These are phyloP conservation scores for Gibbula magus DNA, from an alignment of 2,888 invertebrate species.

Conservation along the genomic window DNA sequence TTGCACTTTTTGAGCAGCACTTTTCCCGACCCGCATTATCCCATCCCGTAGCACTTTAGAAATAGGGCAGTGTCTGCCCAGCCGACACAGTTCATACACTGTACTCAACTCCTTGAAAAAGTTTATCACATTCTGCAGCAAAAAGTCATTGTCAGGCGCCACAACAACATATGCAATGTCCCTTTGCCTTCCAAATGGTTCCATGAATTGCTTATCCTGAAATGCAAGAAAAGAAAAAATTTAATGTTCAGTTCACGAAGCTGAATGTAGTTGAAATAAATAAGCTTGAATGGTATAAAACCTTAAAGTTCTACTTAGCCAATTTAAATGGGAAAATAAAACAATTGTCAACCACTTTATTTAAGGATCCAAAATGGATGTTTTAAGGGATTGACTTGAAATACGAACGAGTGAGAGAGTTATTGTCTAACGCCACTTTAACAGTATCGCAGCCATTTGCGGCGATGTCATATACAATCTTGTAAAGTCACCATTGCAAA, in stretches of 20 bases:
- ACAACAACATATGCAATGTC: constrained; percentile 97
- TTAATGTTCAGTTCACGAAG: background rate
- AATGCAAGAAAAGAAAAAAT: constrained; percentile 34
- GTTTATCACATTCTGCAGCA: constrained; percentile 85
- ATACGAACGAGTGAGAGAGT: too few species aligned
- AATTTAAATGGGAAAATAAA: too few species aligned
- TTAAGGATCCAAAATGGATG: too few species aligned
- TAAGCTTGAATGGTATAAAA: too few species aligned
- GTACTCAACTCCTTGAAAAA: constrained; percentile 95
- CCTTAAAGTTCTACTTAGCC: too few species aligned
- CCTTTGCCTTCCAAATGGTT: constrained; percentile 95
- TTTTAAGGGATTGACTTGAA: too few species aligned
- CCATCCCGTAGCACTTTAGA: constrained; percentile 89
- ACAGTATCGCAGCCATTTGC: too few species aligned
- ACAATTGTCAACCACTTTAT: too few species aligned
- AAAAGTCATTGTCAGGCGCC: constrained; percentile 91
- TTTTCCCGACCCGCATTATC: constrained; percentile 86
- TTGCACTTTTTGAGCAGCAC: constrained; percentile 80
- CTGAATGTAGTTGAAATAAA: too few species aligned
- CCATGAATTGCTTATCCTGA: constrained; percentile 91
- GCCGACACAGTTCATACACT: constrained; percentile 93
- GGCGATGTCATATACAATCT: too few species aligned
- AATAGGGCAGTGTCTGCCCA: constrained; percentile 95
- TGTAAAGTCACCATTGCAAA: too few species aligned
- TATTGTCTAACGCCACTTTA: too few species aligned